Evolutionary conservation across 2,113 vertebrate species (phyloP).

Genomic region (Microcebus ravelobensis): DNA sequence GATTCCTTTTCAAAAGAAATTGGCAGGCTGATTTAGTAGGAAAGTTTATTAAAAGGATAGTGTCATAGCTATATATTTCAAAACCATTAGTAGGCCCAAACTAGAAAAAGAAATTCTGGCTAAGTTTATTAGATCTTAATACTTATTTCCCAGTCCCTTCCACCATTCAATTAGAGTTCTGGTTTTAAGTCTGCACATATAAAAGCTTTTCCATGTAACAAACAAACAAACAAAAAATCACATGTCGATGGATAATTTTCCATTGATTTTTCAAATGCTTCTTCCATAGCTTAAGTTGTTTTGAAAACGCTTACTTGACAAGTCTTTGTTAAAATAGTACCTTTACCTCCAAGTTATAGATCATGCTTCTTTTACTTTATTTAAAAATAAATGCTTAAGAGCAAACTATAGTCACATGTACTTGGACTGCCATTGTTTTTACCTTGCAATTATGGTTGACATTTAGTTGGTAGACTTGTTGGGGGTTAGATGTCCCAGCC

Average conservation of each 20-base stretch:
- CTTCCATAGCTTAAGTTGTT: not conserved
- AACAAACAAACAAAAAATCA: not conserved
- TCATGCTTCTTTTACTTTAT: conserved; percentile 10
- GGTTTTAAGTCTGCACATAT: not conserved
- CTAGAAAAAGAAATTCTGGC: not conserved
- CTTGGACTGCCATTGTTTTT: not conserved
- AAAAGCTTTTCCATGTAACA: not conserved
- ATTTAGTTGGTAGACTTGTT: not conserved
- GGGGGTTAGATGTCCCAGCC: not conserved
- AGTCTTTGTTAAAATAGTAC: not conserved
- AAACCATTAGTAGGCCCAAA: not conserved
- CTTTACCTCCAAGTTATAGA: not conserved
- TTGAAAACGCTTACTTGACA: not conserved
- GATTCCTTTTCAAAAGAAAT: not conserved
- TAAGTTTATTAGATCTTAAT: conserved; percentile 20
- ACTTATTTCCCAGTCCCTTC: not conserved
- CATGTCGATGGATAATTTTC: not conserved
- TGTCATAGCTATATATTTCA: not conserved
- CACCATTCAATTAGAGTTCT: not conserved
- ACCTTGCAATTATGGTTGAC: not conserved
- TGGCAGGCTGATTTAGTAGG: not conserved
- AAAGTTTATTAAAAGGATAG: conserved; percentile 6
- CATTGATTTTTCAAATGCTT: conserved; percentile 17
- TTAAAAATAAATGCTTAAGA: conserved; percentile 39
- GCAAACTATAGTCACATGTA: not conserved